Base-by-base conservation (phyloP, 2,797 vertebrate species). In the Sternarchorhynchus goeldii region DNA sequence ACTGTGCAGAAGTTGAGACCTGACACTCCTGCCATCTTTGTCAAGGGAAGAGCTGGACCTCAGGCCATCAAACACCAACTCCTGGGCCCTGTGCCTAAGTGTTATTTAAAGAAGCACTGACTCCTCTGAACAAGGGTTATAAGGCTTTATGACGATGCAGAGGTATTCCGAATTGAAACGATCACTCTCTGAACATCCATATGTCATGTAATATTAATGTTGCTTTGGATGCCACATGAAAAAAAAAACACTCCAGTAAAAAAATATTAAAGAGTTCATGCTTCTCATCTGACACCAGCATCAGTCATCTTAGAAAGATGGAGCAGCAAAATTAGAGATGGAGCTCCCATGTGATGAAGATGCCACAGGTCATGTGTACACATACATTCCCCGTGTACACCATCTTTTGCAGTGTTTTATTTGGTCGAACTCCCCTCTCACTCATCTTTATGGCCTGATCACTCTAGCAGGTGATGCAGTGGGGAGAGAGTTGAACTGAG, bases 21-120 rank as follows among this genome's bases (percentile, higher is more conserved):
- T 68, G 60, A 84, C 59, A 72, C 74, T 5, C 25, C 67, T 82
- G 83, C 74, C 83, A 58, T 1, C 0, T 20, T 7, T 83, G 73
- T 85, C 80, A 83, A 85, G 82, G 77, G 71, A 68, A 56, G 21
- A 18, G 67, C 53, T 60, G 32, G 64, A 32, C 17, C 55, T 18
- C 17, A 60, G 74, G 50, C 65, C 70, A 81, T 83, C 76, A 73
- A 71, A 76, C 80, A 45, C 66, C 81, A 80, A 53, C 63, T 56
- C 39, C 45, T 60, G 57, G 63, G 71, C 16, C 55, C 68, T 58
- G 60, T 29, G n/a, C 59, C 67, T 75, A 57, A 78, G 66, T 72
- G 65, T 63, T 56, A 72, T 71, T 76, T 79, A 66, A 62, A 63
- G 62, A 21, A 75, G 57, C 50, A 53, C 53, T 65, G 50, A 45